Evolutionary conservation across 2,888 invertebrate species (phyloP).

Genomic region (Machimus rusticus): DNA sequence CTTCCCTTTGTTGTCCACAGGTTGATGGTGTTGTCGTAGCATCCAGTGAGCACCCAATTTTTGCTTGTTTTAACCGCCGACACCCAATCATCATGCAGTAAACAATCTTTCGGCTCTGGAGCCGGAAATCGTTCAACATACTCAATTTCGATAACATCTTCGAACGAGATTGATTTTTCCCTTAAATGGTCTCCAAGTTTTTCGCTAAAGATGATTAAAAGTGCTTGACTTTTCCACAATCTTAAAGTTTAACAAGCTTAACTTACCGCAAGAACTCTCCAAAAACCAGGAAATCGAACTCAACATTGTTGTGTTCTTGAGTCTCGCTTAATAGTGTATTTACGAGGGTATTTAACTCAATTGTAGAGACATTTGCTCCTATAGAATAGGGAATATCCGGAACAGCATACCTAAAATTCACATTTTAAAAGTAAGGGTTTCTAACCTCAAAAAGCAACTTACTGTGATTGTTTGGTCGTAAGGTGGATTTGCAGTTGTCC

Average conservation of each 20-base stretch:
- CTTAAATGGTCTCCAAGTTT: slow-evolving; percentile 76
- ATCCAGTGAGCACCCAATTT: slow-evolving; percentile 87
- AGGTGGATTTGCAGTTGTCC: slow-evolving; percentile 80
- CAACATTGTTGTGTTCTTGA: slow-evolving; percentile 62
- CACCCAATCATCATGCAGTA: slow-evolving; percentile 99
- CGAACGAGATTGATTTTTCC: slow-evolving; percentile 78
- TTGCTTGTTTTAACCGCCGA: slow-evolving; percentile 78
- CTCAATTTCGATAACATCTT: slow-evolving; percentile 87
- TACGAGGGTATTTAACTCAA: slow-evolving; percentile 79
- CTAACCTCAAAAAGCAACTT: slow-evolving; percentile 59
- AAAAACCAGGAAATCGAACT: slow-evolving; percentile 88
- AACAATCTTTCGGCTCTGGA: slow-evolving; percentile 89
- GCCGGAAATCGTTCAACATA: slow-evolving; percentile 90
- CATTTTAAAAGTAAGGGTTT: background rate
- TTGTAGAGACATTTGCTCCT: slow-evolving; percentile 72
- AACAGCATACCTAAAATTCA: slow-evolving; percentile 77
- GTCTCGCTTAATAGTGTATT: slow-evolving; percentile 78
- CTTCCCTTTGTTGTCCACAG: slow-evolving; percentile 89
- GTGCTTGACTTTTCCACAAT: background rate
- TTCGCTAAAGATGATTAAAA: slow-evolving; percentile 47
- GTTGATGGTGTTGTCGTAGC: slow-evolving; percentile 92
- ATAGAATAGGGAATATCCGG: slow-evolving; percentile 86
- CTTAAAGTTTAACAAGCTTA: background rate
- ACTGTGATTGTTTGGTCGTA: slow-evolving; percentile 82
- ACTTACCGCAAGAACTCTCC: slow-evolving; percentile 79